Evolutionary conservation across 2,113 vertebrate genomes (phyloP), one percentile per base, ranked within the genome.

Genomic region (Apodemus speciosus): DNA sequence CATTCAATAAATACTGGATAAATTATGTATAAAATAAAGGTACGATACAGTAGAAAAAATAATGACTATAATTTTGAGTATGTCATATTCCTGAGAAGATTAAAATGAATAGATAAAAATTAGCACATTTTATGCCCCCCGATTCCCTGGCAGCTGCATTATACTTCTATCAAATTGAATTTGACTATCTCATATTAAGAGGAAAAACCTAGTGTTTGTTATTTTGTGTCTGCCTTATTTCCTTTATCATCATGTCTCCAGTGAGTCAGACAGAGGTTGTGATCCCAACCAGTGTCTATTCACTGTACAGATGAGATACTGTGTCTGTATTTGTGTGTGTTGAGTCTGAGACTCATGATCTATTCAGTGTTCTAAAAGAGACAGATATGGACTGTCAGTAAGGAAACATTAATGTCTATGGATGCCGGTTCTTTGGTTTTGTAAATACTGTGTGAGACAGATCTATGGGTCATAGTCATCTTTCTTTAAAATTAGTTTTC

Each of bases 71-170:
- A 58, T 81, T 93, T 90, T 75, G 38, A 87, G 2, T 71, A 18
- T 77, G 51, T 77, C 40, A 49, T 75, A 72, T 35, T 83, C 66
- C n/a, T 25, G 73, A 58, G n/a, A 89, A 85, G 15, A n/a, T 88
- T 85, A 77, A 72, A 25, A 35, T 58, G n/a, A 88, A 71, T 85
- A 77, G 51, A 51, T 85, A 83, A 90, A n/a, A 90, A 43, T 90
- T n/a, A 81, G 9, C 11, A 66, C 32, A 62, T 14, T 62, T 83
- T 64, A 16, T 76, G 56, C 56, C n/a, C 21, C 23, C 40, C 25
- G 71, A 6, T 38, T 38, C 7, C 43, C 3, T 60, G 32, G 2
- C 40, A 62, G 23, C 40, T 4, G 46, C 73, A 38, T 80, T 80
- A 38, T 88, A 18, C 32, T 72, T 88, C 40, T 93, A 25, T 72